Base-by-base conservation (phyloP, 1,140 invertebrate genomes). In the Pogonomyrmex californicus region DNA sequence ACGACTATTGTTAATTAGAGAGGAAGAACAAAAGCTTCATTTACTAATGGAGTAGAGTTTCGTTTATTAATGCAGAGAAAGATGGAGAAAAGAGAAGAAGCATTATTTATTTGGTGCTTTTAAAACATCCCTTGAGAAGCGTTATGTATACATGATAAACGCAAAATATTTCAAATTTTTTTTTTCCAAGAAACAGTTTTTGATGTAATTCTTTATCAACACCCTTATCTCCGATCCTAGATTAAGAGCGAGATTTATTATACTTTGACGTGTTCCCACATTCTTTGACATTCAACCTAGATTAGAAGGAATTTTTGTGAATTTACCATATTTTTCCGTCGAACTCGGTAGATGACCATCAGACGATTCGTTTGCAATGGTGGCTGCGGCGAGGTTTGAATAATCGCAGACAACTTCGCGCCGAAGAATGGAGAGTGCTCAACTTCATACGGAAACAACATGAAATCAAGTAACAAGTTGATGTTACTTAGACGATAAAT, bases 211-310 rank as follows among this genome's bases (percentile, higher is more conserved):
- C 2, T 47, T 23, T 33, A 49, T 17, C 23, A 14, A 14, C 14
- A 70, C 3, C 2, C 12, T 49, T 70, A 49, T 33, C n/a, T 30
- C 33, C 17, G 17, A 44, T 0, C 2, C 4, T 63, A 44, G 2
- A 77, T 77, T 47, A 12, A 12, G 2, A 65, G 12, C 4, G 30
- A 62, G 9, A 77, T 47, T n/a, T 12, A 47, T 49, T 9, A 2
- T 78, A 78, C 58, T 58, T 78, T 49, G 12, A 76, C 14, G 14
- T 33, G 10, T 77, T 14, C 17, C n/a, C 9, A 30, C 10, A 14
- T 47, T 47, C 9, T 23, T 51, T 4, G 41, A 0, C 17, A 38
- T 38, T 10, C 23, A 23, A 23, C 23, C 23, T 23, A 23, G 23
- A 23, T 23, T 23, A 23, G 12, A 68, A 3, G 1, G 14, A 47